Percentiles rank a stretch among this genome's conserved stretches.
Evolutionary conservation across 2,888 invertebrate species (phyloP).

Genomic region (Thalpophila matura): DNA sequence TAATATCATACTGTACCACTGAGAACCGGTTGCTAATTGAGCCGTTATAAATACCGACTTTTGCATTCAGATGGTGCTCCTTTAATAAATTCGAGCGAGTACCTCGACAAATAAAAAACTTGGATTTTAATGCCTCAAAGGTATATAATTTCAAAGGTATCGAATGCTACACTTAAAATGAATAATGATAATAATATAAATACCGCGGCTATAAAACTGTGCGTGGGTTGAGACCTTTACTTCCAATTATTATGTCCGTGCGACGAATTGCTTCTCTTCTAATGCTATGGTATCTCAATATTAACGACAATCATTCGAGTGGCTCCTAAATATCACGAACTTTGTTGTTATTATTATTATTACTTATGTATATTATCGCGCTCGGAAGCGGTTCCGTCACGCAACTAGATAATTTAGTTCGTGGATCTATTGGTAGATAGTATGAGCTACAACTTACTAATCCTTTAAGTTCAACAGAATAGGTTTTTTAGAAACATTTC

Average conservation of each 20-base stretch:
- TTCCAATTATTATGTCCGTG: conserved; percentile 37
- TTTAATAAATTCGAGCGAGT: conserved; percentile 64
- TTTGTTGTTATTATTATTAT: conserved; percentile 32
- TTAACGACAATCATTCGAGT: conserved; percentile 55
- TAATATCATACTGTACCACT: conserved; percentile 66
- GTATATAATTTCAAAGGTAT: conserved; percentile 73
- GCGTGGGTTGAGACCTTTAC: conserved; percentile 66
- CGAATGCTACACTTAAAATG: conserved; percentile 77
- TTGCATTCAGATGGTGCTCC: conserved; percentile 67
- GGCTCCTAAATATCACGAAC: conserved; percentile 32
- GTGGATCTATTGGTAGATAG: conserved; percentile 25
- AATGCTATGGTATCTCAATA: conserved; percentile 54
- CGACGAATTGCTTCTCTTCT: conserved; percentile 61
- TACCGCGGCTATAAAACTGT: conserved; percentile 66
- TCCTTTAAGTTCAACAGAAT: conserved; percentile 19
- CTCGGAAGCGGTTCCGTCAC: conserved; percentile 32
- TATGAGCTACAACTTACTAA: conserved; percentile 5
- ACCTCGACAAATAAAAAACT: conserved; percentile 56
- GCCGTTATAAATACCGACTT: conserved; percentile 73
- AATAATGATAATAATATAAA: conserved; percentile 75
- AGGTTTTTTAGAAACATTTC: conserved; percentile 13
- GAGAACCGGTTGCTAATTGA: conserved; percentile 76
- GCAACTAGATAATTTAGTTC: conserved; percentile 50
- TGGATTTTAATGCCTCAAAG: conserved; percentile 65
- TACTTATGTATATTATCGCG: conserved; percentile 21